A percentile compares a stretch with the other conserved stretches of the same genome.
phyloP scores from a whole-genome alignment of 1,140 invertebrate genomes.

The Vanessa tameamea region DNA sequence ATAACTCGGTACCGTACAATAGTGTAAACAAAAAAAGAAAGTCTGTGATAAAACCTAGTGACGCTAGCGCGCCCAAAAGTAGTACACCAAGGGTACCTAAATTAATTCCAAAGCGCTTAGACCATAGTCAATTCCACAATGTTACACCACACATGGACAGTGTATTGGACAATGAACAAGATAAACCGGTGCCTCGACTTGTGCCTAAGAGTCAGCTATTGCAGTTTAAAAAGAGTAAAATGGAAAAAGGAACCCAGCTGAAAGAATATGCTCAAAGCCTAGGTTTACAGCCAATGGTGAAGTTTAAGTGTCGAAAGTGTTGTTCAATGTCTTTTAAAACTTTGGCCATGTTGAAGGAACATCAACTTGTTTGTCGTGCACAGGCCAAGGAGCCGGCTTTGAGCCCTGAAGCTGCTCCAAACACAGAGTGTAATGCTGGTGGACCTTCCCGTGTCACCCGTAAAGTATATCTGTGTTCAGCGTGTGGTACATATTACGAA shows the following conservation, averaged over 20 bases:
- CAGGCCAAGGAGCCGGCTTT: slow-evolving; percentile 68
- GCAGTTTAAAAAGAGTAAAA: slow-evolving; percentile 72
- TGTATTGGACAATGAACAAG: slow-evolving; percentile 57
- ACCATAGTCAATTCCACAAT: slow-evolving; percentile 66
- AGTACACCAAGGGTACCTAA: slow-evolving; percentile 62
- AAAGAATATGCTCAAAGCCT: slow-evolving; percentile 86
- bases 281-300: slow-evolving; percentile 84
- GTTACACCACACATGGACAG: slow-evolving; percentile 52
- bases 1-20: slow-evolving; percentile 61
- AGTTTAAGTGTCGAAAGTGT: slow-evolving; percentile 86
- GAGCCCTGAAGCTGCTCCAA: slow-evolving; percentile 62
- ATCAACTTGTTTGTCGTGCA: slow-evolving; percentile 82
- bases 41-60: slow-evolving; percentile 58
- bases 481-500: slow-evolving; percentile 90
- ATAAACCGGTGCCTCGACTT: slow-evolving; percentile 72
- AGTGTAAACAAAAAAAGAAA: slow-evolving; percentile 64
- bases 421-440: slow-evolving; percentile 52
- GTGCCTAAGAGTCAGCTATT: slow-evolving; percentile 73
- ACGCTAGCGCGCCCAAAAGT: slow-evolving; percentile 52
- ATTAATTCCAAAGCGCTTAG: slow-evolving; percentile 64
- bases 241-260: slow-evolving; percentile 69
- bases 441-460: slow-evolving; percentile 84
- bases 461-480: slow-evolving; percentile 88
- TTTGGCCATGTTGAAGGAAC: slow-evolving; percentile 82
- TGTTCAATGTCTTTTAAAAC: slow-evolving; percentile 82